Base-by-base conservation (phyloP, 2,797 vertebrate genomes). In the Coregonus sp. region DNA sequence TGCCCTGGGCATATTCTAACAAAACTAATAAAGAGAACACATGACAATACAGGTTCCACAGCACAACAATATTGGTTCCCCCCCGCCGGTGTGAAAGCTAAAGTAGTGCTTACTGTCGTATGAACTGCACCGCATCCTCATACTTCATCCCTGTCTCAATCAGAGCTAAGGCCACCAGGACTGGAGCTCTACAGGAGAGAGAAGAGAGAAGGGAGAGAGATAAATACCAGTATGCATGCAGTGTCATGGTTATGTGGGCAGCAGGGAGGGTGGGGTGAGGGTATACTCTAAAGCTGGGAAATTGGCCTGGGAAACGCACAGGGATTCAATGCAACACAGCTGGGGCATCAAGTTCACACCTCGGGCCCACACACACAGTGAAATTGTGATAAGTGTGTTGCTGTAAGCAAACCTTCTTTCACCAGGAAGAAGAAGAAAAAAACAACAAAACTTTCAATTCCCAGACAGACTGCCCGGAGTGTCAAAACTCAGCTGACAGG, bases 141-240 rank as follows among this genome's bases (percentile, higher is more conserved):
- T 99, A 99, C 94, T 98, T 99, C 97, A 99, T 99, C 90, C 98
- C 98, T 90, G 91, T 93, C 91, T 99, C 98, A 88, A 99, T 97
- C 90, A 99, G 95, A 88, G 98, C 98, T 83, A 99, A 96, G 86
- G 98, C 98, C 86, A 99, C 98, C 90, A 99, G 92, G 82, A 99
- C 98, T 78, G 97, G 98, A 92, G 98, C 98, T 92, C 98, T 99
- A 63, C 6, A 63, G 59, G 9, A 12, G 87, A 18, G 75, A 37
- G 1, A 31, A 76, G 47, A 69, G 65, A 70, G 33, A 56, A 69
- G 65, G 59, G 33, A 56, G 68, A 40, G 29, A 33, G 40, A 88
- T 82, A 89, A 90, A 92, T 89, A 81, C 83, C 85, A 89, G 15
- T 76, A 78, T 85, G 89, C 82, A 84, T 88, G 89, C 80, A 83